These are phyloP conservation scores for Jordanella pulchra DNA, from an alignment of 2,797 vertebrate genomes.

Conservation along the genomic window DNA sequence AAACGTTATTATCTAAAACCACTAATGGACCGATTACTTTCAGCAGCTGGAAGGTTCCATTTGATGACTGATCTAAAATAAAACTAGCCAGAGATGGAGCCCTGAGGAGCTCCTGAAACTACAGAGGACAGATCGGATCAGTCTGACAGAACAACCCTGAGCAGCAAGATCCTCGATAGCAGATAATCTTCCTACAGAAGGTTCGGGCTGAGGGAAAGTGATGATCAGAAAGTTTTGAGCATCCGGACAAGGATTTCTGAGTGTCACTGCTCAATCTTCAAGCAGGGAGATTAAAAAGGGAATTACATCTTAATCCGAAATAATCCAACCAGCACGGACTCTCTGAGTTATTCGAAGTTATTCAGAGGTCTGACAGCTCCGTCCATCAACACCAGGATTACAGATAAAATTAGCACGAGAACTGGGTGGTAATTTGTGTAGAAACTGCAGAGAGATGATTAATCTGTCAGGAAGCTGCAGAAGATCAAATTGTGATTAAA, in stretches of 20 bases:
- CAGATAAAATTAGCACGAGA: constrained; percentile 67
- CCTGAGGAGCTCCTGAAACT: not conserved
- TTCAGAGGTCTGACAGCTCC: constrained; percentile 80
- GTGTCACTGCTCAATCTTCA: constrained; percentile 89
- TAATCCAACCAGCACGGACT: constrained; percentile 93
- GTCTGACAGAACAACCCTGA: not conserved
- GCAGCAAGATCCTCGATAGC: not conserved
- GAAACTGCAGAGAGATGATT: constrained; percentile 30
- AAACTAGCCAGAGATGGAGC: not conserved
- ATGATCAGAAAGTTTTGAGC: constrained; percentile 51
- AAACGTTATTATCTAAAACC: no score
- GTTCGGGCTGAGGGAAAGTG: constrained; percentile 9
- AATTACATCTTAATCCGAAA: constrained; percentile 97
- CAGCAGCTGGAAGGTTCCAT: no score
- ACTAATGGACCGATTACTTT: no score
- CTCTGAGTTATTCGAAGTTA: constrained; percentile 81
- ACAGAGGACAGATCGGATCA: not conserved
- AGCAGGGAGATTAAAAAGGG: constrained; percentile 89
- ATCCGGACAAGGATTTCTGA: constrained; percentile 67
- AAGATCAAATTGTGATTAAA: constrained; percentile 63
- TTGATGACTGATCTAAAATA: no score
- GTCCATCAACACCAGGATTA: constrained; percentile 83
- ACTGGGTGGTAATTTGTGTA: constrained; percentile 56
- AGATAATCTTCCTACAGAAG: constrained; percentile 47
- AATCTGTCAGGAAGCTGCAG: constrained; percentile 57